Conservation (phyloP, 2,797 vertebrate species). For the Erethizon dorsatum region DNA sequence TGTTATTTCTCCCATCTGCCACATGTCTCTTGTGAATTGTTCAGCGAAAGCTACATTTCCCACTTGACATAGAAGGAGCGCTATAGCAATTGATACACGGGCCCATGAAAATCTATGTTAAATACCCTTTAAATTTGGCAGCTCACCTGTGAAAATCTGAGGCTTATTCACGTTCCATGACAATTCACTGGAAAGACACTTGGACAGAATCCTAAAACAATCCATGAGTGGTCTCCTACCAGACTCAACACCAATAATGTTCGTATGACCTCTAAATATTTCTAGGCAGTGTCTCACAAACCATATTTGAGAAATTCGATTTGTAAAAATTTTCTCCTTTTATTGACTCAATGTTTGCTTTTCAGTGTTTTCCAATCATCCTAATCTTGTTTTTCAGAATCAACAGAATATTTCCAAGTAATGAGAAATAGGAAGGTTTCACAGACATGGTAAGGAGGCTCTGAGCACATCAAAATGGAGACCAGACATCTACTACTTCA, state of each 20-base stretch:
- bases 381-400: constrained; percentile 51
- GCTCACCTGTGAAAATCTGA: neutral
- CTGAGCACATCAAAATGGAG: neutral
- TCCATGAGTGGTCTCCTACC: neutral
- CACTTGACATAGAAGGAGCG: neutral
- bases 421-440: neutral
- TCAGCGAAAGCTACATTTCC: neutral
- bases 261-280: neutral
- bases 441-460: neutral
- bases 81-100: neutral
- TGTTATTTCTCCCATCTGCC: no score
- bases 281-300: constrained; percentile 31
- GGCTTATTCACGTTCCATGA: neutral
- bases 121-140: neutral
- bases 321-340: constrained; percentile 15
- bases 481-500: neutral
- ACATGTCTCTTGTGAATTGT: neutral
- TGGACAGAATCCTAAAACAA: neutral
- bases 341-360: neutral
- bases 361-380: neutral
- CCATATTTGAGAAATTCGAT: constrained; percentile 41
- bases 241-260: neutral
- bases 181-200: neutral
- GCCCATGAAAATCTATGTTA: neutral
- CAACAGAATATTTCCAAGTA: constrained; percentile 23